Conservation (phyloP, 2,888 invertebrate species). For the Cryptocheilus praepositus region DNA sequence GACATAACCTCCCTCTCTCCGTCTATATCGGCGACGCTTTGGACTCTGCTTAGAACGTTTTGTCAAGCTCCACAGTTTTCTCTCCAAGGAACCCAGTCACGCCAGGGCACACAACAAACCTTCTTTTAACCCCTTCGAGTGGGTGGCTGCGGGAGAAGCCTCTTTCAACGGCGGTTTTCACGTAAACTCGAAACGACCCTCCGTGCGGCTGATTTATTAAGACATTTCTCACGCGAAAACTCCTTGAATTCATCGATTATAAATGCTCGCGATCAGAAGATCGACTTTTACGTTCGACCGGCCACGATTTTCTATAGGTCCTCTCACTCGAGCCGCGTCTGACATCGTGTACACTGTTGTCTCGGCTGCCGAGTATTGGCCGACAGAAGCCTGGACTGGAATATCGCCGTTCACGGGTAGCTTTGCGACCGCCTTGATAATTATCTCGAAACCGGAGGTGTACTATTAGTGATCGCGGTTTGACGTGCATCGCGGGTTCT, state of each 20-base stretch:
- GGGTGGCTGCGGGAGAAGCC: too few species aligned
- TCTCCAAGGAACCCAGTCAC: background rate
- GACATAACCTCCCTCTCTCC: slow-evolving; percentile 26
- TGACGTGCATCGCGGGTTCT: slow-evolving; percentile 55
- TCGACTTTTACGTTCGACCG: background rate
- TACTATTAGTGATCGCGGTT: slow-evolving; percentile 64
- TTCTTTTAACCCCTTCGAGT: background rate
- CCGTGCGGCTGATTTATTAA: slow-evolving; percentile 40
- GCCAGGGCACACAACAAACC: too few species aligned
- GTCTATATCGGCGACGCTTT: background rate
- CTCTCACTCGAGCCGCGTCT: too few species aligned
- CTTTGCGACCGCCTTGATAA: slow-evolving; percentile 57
- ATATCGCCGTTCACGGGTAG: slow-evolving; percentile 17
- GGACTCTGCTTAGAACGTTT: too few species aligned
- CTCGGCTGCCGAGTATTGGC: too few species aligned
- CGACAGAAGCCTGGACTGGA: too few species aligned
- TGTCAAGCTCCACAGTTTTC: slow-evolving; percentile 37
- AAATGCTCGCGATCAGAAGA: background rate
- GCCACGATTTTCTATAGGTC: background rate
- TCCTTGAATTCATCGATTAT: slow-evolving; percentile 14
- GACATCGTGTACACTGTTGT: too few species aligned
- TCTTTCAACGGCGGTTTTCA: too few species aligned
- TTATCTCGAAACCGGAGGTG: slow-evolving; percentile 62
- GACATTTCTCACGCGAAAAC: slow-evolving; percentile 28
- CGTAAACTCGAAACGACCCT: slow-evolving; percentile 19